Evolutionary conservation across 1,140 invertebrate species (phyloP).

Genomic region (Nasonia longicornis): DNA sequence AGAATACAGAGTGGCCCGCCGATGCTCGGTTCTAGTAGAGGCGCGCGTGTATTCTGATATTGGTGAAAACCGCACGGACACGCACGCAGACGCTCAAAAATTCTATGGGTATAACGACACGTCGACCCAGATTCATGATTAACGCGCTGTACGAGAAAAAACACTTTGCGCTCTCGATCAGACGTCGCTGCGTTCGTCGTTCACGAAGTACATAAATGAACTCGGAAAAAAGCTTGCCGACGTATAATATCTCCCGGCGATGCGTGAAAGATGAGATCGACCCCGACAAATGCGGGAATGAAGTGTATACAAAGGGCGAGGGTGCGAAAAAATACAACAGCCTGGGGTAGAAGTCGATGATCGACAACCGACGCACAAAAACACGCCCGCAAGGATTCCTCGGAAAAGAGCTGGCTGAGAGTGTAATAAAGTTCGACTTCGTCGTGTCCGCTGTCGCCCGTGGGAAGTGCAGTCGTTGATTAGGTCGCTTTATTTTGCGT

Average conservation of each 20-base stretch:
- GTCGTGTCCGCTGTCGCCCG: background rate
- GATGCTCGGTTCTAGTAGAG: background rate
- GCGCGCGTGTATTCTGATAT: background rate
- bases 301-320: background rate
- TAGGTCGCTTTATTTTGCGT: slow-evolving; percentile 19
- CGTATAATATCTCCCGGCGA: background rate
- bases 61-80: no score
- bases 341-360: background rate
- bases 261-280: background rate
- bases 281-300: background rate
- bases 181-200: background rate
- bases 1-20: background rate
- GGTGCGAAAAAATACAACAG: background rate
- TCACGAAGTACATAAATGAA: background rate
- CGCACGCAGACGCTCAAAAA: background rate
- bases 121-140: background rate
- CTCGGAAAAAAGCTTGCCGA: background rate
- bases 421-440: background rate
- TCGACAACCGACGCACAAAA: background rate
- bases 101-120: background rate
- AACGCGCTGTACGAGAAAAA: background rate
- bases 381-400: no score
- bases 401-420: background rate
- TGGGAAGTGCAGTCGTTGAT: background rate
- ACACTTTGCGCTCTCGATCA: background rate